A percentile compares a stretch with the other conserved stretches of the same genome.
Evolutionary conservation across 2,797 vertebrate species (phyloP).

Genomic region (Gastrophryne carolinensis): DNA sequence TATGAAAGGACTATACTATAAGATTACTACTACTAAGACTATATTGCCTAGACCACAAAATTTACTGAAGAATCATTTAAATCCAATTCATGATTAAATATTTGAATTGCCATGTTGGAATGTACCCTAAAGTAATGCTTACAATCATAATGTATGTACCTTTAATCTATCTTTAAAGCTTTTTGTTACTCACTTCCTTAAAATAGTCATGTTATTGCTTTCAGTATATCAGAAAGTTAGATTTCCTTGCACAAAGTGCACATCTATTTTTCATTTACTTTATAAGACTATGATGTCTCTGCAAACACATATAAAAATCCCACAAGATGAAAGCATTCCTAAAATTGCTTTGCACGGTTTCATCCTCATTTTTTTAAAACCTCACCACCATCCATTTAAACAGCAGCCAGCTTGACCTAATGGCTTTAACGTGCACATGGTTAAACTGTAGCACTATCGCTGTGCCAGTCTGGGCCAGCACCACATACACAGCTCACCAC

Average conservation of each 20-base stretch:
- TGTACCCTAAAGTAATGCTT: too few species aligned
- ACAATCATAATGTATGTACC: too few species aligned
- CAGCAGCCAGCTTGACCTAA: conserved; percentile 34
- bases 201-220: background rate
- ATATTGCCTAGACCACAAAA: too few species aligned
- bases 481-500: too few species aligned
- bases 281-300: conserved; percentile 29
- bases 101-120: too few species aligned
- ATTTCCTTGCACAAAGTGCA: background rate
- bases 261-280: conserved; percentile 28
- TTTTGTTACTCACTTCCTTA: background rate
- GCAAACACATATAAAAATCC: conserved; percentile 29
- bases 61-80: too few species aligned
- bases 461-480: too few species aligned
- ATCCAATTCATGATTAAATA: too few species aligned
- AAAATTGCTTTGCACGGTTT: conserved; percentile 31
- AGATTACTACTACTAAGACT: too few species aligned
- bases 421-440: conserved; percentile 31
- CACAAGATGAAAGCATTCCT: conserved; percentile 50
- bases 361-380: conserved; percentile 27
- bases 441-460: too few species aligned
- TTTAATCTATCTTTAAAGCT: background rate
- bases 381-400: conserved; percentile 32
- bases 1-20: too few species aligned
- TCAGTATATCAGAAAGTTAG: background rate